Evolutionary conservation across 2,888 invertebrate species (phyloP).

Genomic region (Trachelus tabidus): DNA sequence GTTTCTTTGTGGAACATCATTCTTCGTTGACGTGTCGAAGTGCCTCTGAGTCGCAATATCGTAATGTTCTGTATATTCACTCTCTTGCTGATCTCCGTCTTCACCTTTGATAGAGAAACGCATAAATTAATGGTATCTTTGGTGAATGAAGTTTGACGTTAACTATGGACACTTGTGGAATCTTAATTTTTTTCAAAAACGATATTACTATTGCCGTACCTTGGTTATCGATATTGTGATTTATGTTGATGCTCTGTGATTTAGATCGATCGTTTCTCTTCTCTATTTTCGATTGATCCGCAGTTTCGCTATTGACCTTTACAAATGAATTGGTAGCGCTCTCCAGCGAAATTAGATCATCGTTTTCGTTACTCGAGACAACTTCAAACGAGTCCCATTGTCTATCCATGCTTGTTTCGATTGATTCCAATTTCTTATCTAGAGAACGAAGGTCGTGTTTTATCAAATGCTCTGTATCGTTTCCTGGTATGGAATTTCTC

Average conservation of each 20-base stretch:
- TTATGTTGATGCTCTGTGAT: neutral
- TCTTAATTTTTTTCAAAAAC: neutral
- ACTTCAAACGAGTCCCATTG: constrained; percentile 3
- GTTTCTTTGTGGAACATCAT: constrained; percentile 10
- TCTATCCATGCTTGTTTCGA: constrained; percentile 18
- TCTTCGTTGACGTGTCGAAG: constrained; percentile 68
- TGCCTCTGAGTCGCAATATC: constrained; percentile 67
- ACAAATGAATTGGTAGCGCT: neutral
- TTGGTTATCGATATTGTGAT: neutral
- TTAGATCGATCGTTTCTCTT: neutral
- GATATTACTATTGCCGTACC: neutral
- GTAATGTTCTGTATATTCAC: constrained; percentile 64
- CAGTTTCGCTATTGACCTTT: neutral
- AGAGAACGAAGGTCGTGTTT: constrained; percentile 15
- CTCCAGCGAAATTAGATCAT: neutral
- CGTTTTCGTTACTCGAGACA: neutral
- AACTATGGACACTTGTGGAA: neutral
- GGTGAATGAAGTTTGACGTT: neutral
- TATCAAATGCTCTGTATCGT: neutral
- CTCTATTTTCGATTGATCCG: neutral
- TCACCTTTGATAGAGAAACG: constrained; percentile 11
- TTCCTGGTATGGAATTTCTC: constrained; percentile 26
- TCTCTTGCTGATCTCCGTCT: constrained; percentile 55
- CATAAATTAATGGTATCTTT: neutral
- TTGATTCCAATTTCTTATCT: constrained; percentile 27